Evolutionary conservation across 2,113 vertebrate genomes (phyloP).

Genomic region (Sterna hirundo): DNA sequence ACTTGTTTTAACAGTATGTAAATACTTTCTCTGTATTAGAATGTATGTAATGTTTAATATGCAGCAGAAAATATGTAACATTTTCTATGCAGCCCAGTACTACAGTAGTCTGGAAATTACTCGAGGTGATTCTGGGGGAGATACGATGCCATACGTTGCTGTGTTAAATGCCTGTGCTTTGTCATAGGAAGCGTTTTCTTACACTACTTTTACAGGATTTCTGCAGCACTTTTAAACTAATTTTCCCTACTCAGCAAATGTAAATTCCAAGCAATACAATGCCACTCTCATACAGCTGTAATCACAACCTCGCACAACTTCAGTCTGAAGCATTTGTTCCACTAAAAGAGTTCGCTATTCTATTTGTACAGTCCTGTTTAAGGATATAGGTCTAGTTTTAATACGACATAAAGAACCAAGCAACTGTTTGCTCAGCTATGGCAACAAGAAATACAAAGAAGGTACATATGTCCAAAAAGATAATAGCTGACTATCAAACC

Average conservation of each 20-base stretch:
- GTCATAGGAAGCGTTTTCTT: neutral
- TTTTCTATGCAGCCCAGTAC: neutral
- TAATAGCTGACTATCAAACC: constrained; percentile 17
- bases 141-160: neutral
- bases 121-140: neutral
- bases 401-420: neutral
- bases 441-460: neutral
- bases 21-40: too few species aligned
- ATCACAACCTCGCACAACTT: neutral
- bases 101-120: neutral
- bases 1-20: neutral
- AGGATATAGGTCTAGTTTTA: neutral
- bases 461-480: neutral
- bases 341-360: neutral
- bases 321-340: neutral
- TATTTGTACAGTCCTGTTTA: neutral
- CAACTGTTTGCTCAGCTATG: neutral
- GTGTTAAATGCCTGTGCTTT: neutral
- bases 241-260: neutral
- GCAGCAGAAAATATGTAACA: neutral
- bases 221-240: neutral
- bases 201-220: neutral
- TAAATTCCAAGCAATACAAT: neutral
- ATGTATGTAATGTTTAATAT: too few species aligned
- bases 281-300: neutral